Percentiles rank a stretch among this genome's conserved stretches.
Conservation (phyloP, 92 coral and sea anemone genomes). For the Porites lobata region DNA sequence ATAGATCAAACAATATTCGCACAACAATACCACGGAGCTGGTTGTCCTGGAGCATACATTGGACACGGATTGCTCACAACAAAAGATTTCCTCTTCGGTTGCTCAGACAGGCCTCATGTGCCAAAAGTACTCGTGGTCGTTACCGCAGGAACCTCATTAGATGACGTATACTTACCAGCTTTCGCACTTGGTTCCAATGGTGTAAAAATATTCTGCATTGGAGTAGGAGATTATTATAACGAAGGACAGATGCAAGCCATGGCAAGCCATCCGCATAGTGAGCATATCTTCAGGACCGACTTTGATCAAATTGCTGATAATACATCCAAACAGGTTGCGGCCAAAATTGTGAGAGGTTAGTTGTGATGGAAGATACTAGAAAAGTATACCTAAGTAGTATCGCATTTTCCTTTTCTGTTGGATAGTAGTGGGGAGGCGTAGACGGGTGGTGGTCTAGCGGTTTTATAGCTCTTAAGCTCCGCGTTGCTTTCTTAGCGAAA, state of each 20-base stretch:
- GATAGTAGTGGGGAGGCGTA: too few species aligned
- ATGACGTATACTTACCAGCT: slow-evolving; percentile 77
- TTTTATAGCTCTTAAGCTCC: too few species aligned
- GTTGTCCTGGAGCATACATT: slow-evolving; percentile 72
- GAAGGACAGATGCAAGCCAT: slow-evolving; percentile 78
- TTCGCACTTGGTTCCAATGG: slow-evolving; percentile 59
- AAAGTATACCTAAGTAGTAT: too few species aligned
- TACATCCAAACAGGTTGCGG: slow-evolving; percentile 69
- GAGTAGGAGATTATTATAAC: slow-evolving; percentile 67
- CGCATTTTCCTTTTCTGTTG: too few species aligned
- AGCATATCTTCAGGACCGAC: slow-evolving; percentile 65
- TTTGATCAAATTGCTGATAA: slow-evolving; percentile 51
- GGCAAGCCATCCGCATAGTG: slow-evolving; percentile 81
- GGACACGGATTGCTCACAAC: slow-evolving; percentile 80
- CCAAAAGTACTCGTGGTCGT: slow-evolving; percentile 73
- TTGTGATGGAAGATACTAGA: too few species aligned
- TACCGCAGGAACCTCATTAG: slow-evolving; percentile 76
- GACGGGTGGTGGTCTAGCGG: too few species aligned
- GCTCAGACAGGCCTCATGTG: not conserved
- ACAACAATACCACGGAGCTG: slow-evolving; percentile 73
- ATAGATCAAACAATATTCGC: slow-evolving; percentile 69
- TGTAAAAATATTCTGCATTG: slow-evolving; percentile 74
- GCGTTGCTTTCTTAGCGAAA: too few species aligned
- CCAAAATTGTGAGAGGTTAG: slow-evolving; percentile 75
- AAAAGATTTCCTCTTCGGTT: slow-evolving; percentile 33